phyloP scores from a whole-genome alignment of 2,888 invertebrate genomes.

The Pseudococcus longispinus region DNA sequence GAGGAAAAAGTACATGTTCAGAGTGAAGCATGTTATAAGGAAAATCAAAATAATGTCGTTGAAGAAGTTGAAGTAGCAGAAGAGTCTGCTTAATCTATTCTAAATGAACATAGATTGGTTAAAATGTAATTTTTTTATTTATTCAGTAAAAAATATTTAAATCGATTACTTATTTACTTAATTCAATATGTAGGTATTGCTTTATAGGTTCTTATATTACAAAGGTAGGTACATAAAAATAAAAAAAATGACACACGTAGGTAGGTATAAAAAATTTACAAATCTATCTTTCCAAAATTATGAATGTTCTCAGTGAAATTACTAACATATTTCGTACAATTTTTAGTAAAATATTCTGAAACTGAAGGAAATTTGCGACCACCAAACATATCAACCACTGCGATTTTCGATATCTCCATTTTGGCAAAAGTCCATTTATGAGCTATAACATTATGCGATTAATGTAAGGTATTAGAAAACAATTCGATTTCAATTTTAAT shows the following conservation, averaged over 20 bases:
- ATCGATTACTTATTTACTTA: neutral
- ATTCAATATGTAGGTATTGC: neutral
- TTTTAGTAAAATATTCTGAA: conserved; percentile 67
- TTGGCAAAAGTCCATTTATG: conserved; percentile 82
- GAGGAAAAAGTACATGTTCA: neutral
- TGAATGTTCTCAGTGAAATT: neutral
- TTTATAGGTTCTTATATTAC: neutral
- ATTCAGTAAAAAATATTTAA: neutral
- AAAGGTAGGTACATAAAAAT: neutral
- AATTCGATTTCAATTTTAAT: neutral
- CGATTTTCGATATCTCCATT: conserved; percentile 75
- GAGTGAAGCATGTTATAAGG: neutral
- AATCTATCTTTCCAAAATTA: neutral
- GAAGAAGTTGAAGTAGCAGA: neutral
- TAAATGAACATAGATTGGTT: neutral
- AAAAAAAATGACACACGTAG: neutral
- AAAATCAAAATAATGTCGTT: neutral
- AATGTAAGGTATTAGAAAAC: neutral
- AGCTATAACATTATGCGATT: conserved; percentile 66
- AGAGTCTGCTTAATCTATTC: neutral
- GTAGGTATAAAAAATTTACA: neutral
- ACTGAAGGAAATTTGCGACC: conserved; percentile 74
- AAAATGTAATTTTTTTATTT: conserved; percentile 11
- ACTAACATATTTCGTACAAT: neutral
- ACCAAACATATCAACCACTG: conserved; percentile 81